These are phyloP conservation scores for Ganaspis brasiliensis DNA, from an alignment of 2,888 invertebrate species.

Conservation along the genomic window DNA sequence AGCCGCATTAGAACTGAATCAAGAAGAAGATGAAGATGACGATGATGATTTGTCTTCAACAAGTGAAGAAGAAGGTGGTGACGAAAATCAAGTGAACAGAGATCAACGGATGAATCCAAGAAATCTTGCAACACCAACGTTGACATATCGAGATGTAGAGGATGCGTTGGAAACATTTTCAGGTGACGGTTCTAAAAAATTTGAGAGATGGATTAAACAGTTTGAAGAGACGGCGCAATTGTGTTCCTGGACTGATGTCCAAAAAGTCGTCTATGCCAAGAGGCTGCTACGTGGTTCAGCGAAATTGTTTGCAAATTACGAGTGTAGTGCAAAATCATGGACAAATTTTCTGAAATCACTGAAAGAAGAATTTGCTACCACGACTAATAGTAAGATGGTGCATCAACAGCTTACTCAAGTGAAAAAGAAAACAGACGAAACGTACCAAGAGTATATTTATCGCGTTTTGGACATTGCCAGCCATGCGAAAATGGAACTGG, in stretches of 20 bases:
- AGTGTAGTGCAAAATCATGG: slow-evolving; percentile 50
- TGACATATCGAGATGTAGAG: slow-evolving; percentile 42
- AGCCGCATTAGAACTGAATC: no score
- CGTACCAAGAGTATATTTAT: slow-evolving; percentile 57
- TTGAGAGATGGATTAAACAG: slow-evolving; percentile 53
- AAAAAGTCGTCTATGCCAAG: no score
- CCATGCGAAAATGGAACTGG: background rate
- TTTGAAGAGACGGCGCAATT: slow-evolving; percentile 60
- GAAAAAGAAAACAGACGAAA: slow-evolving; percentile 49
- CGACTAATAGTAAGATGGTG: slow-evolving; percentile 50
- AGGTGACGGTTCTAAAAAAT: slow-evolving; percentile 55
- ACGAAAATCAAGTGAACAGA: no score
- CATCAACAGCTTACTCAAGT: slow-evolving; percentile 48
- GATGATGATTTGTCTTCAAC: no score
- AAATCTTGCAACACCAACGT: background rate
- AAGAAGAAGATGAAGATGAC: no score
- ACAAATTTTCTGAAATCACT: slow-evolving; percentile 50
- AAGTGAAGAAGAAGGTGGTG: no score
- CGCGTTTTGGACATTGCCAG: no score
- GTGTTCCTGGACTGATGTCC: slow-evolving; percentile 52
- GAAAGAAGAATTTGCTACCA: slow-evolving; percentile 48
- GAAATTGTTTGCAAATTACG: slow-evolving; percentile 54
- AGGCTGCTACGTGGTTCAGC: no score
- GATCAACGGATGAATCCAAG: no score
- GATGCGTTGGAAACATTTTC: slow-evolving; percentile 26